Base-by-base conservation (phyloP, 1,140 invertebrate genomes). In the Chlorops oryzae region DNA sequence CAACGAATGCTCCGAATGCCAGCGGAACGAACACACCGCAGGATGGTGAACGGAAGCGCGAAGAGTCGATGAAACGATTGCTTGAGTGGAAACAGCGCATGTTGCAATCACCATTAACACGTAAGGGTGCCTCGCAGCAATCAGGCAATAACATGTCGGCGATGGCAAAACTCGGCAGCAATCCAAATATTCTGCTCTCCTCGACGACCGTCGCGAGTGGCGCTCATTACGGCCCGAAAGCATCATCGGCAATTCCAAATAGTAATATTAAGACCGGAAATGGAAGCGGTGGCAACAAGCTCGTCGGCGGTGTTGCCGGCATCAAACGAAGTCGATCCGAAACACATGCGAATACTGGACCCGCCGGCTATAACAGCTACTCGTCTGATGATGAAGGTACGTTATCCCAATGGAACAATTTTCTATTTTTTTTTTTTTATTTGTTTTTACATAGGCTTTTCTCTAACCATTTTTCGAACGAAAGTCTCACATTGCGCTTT, bases 71-170 rank as follows among this genome's bases (percentile, higher is more conserved):
- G 88, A 91, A 90, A 74, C 78, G 90, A 12, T 70, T 93, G 50
- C 73, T 92, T 10, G 90, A 92, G 73, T 93, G 90, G 90, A 93
- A 93, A 70, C 89, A 93, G 72, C 78, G 90, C 60, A 93, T 93
- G 90, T 73, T 92, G 52, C 89, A 92, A 66, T 90, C 87, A 17
- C 89, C 90, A 12, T 68, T 92, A 47, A 90, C 88, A 17, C 79
- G 87, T 47, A 91, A 91, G 72, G 80, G 83, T 37, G 44, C 38
- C 28, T 81, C 81, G 61, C 81, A 51, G 58, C 73, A 48, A 70
- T 72, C 35, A 65, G 59, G 59, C 48, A 61, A 57, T 55, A 70
- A 56, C 65, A 69, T 69, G 61, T 64, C 65, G 9, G 77, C 76
- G 25, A 68, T 77, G 56, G 73, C 74, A 58, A 66, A 69, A 56